A percentile compares a stretch with the other conserved stretches of the same genome.
Evolutionary conservation across 2,113 vertebrate genomes (phyloP).

Genomic region (Dunckerocampus dactyliophorus): DNA sequence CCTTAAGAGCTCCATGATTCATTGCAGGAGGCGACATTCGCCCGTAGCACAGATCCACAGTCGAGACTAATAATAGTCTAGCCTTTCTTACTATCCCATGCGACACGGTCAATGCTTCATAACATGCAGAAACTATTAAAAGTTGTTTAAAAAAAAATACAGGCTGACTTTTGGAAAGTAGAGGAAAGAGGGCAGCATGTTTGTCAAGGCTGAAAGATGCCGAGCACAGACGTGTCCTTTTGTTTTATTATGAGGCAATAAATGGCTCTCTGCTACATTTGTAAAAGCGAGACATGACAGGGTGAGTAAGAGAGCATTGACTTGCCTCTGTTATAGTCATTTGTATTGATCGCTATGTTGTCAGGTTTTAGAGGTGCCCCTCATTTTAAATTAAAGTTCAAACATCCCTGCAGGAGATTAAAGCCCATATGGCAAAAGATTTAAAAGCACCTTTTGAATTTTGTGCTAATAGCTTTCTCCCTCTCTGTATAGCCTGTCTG

Average conservation of each 20-base stretch:
- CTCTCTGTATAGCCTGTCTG: not conserved
- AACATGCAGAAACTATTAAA: conserved; percentile 60
- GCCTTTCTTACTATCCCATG: conserved; percentile 62
- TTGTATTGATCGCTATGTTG: conserved; percentile 58
- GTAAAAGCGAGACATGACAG: conserved; percentile 24
- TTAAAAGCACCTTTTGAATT: conserved; percentile 24
- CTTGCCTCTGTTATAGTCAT: conserved; percentile 40
- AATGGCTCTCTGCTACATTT: conserved; percentile 40
- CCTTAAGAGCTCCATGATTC: conserved; percentile 77
- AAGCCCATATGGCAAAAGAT: conserved; percentile 12
- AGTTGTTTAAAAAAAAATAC: conserved; percentile 53
- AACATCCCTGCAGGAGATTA: conserved; percentile 37
- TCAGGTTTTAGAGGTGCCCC: conserved; percentile 49
- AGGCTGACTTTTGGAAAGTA: conserved; percentile 38
- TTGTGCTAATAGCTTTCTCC: not conserved
- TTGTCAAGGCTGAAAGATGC: conserved; percentile 41
- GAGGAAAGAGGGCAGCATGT: conserved; percentile 42
- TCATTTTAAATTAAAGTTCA: conserved; percentile 66
- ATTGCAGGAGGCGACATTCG: conserved; percentile 69
- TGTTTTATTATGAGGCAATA: conserved; percentile 58
- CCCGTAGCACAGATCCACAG: conserved; percentile 63
- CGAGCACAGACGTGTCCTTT: conserved; percentile 40
- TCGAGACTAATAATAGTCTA: conserved; percentile 72
- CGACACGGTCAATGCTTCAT: conserved; percentile 55
- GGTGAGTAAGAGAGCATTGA: conserved; percentile 15